phyloP scores from a whole-genome alignment of 2,113 vertebrate species.

The Sceloporus tristichus region DNA sequence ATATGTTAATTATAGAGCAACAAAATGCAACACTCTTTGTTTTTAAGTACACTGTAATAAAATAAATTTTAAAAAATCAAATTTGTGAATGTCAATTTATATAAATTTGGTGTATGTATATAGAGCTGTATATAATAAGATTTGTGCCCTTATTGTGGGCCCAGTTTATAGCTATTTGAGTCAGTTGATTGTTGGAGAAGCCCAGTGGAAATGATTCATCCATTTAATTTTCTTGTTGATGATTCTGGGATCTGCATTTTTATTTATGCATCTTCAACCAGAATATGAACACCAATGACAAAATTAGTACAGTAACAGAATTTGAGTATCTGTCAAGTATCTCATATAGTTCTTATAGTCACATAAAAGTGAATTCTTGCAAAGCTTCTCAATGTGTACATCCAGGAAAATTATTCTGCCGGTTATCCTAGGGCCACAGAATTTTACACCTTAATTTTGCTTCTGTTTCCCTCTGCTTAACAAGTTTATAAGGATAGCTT shows the following conservation, averaged over 20 bases:
- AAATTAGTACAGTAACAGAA: no score
- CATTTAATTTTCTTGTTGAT: neutral
- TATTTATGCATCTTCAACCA: neutral
- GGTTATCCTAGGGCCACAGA: neutral
- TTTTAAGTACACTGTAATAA: no score
- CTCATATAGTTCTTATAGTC: neutral
- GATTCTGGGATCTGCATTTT: neutral
- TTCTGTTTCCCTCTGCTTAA: constrained; percentile 39
- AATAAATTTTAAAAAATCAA: no score
- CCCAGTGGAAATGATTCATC: neutral
- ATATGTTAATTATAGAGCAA: no score
- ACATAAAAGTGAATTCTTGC: neutral
- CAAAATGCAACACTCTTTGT: no score
- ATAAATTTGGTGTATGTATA: no score
- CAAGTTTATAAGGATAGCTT: constrained; percentile 34
- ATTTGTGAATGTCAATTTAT: no score
- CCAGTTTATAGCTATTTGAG: neutral
- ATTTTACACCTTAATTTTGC: neutral
- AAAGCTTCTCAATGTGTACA: neutral
- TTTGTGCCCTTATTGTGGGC: no score
- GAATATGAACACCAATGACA: neutral
- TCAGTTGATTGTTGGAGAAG: neutral
- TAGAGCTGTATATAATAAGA: no score
- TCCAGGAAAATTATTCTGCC: neutral
- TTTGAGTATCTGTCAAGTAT: no score